Conservation (phyloP, 1,140 invertebrate genomes). For the Drosophila equinoxialis region DNA sequence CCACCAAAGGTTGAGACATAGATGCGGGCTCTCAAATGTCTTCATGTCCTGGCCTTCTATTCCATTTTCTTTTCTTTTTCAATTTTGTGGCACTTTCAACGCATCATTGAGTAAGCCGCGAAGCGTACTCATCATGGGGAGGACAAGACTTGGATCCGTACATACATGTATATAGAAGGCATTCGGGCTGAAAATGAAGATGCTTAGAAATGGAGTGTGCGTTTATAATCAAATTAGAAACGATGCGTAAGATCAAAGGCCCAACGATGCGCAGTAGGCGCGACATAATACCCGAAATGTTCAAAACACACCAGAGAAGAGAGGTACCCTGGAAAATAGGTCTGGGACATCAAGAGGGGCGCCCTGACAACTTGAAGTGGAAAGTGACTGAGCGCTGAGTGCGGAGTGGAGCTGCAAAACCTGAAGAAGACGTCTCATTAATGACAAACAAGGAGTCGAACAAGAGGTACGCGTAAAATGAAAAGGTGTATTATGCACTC, state of each 20-base stretch:
- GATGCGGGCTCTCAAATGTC: conserved; percentile 46
- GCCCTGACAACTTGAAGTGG: conserved; percentile 76
- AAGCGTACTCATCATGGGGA: conserved; percentile 65
- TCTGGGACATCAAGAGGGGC: conserved; percentile 47
- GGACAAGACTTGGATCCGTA: conserved; percentile 27
- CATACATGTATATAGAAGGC: conserved; percentile 4
- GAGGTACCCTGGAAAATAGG: conserved; percentile 53
- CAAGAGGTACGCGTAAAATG: conserved; percentile 70
- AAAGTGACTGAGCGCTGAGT: conserved; percentile 62
- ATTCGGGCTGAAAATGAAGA: conserved; percentile 72
- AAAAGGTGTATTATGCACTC: conserved; percentile 79
- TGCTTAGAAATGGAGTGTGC: conserved; percentile 54
- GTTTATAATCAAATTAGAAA: conserved; percentile 82
- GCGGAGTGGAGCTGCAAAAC: conserved; percentile 28
- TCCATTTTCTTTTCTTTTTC: conserved; percentile 16
- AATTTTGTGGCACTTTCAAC: conserved; percentile 79
- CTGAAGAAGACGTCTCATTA: conserved; percentile 82
- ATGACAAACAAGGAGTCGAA: conserved; percentile 63
- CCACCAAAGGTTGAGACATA: neutral
- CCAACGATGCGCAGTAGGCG: conserved; percentile 68
- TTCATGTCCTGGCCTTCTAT: conserved; percentile 63
- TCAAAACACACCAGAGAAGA: conserved; percentile 57
- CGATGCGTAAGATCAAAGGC: conserved; percentile 80
- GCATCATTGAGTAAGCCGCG: conserved; percentile 78
- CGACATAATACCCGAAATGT: conserved; percentile 78